phyloP scores from a whole-genome alignment of 2,113 vertebrate genomes.

The Phrynocephalus versicolor region DNA sequence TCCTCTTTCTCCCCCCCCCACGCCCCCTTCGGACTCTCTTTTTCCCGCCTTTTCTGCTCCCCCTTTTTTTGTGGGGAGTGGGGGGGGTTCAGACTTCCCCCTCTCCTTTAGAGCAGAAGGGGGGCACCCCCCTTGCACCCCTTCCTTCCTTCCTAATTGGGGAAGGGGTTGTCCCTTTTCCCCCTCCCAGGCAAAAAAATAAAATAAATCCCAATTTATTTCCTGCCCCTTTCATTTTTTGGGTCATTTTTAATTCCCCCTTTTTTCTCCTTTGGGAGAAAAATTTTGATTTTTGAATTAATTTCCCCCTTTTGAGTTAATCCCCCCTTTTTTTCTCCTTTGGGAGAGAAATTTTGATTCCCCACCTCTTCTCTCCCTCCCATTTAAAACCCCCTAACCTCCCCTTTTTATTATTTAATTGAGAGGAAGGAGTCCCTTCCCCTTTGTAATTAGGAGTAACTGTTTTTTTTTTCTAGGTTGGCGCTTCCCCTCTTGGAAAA shows the following conservation, averaged over 20 bases:
- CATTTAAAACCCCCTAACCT: neutral
- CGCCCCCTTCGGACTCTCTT: neutral
- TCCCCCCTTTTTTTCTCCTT: neutral
- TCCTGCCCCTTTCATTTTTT: no score
- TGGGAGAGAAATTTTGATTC: neutral
- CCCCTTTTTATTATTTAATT: no score
- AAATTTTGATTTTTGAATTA: no score
- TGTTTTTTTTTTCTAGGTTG: neutral
- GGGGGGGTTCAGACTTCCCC: neutral
- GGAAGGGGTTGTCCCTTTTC: fast-evolving
- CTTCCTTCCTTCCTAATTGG: neutral
- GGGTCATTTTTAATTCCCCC: neutral
- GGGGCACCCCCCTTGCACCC: neutral
- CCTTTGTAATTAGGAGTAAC: neutral
- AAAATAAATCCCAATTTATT: no score
- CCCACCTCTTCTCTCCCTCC: neutral
- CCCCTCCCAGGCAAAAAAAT: no score
- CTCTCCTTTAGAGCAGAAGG: neutral
- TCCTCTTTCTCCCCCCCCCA: neutral
- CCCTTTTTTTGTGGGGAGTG: neutral
- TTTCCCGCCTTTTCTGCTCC: neutral
- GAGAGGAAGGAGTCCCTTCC: neutral
- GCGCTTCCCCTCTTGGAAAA: no score
- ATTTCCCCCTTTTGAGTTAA: no score
- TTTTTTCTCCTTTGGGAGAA: neutral